A percentile compares a stretch with the other conserved stretches of the same genome.
phyloP scores from a whole-genome alignment of 2,797 vertebrate genomes.

The Lacerta viridis region DNA sequence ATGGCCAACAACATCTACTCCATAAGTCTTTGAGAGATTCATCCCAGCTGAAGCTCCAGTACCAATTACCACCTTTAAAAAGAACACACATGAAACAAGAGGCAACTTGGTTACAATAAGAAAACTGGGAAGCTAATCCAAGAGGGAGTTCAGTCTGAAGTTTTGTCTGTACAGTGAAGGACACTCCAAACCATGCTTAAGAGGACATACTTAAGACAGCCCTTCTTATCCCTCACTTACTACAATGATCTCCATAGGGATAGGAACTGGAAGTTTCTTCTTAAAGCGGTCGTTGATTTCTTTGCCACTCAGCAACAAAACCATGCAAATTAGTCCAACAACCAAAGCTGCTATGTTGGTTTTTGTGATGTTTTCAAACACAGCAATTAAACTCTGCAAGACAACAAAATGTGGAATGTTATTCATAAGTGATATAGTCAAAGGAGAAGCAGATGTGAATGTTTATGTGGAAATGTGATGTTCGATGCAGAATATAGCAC shows the following conservation, averaged over 20 bases:
- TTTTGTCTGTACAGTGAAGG: not conserved
- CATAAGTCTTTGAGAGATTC: slow-evolving; percentile 82
- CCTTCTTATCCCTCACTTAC: slow-evolving; percentile 76
- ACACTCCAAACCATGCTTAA: not conserved
- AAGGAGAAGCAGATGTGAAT: not conserved
- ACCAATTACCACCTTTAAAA: slow-evolving; percentile 89
- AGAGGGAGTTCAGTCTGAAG: too few relatives aligned
- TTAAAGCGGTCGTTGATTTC: slow-evolving; percentile 92
- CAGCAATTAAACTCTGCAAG: slow-evolving; percentile 87
- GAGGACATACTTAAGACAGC: not conserved
- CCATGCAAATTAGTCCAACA: slow-evolving; percentile 86
- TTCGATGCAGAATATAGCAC: not conserved
- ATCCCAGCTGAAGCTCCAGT: slow-evolving; percentile 91
- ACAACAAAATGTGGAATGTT: slow-evolving; percentile 50
- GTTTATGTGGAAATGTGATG: not conserved
- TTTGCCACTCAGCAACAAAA: slow-evolving; percentile 90
- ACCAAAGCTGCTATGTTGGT: slow-evolving; percentile 88
- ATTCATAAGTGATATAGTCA: slow-evolving; percentile 13
- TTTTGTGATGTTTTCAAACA: slow-evolving; percentile 85
- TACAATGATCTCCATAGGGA: slow-evolving; percentile 96
- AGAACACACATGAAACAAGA: not conserved
- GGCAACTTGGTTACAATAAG: not conserved
- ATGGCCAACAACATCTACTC: slow-evolving; percentile 89
- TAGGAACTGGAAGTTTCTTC: slow-evolving; percentile 91
- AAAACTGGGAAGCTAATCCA: not conserved